Evolutionary conservation across 1,140 invertebrate species (phyloP), one percentile per base, ranked within the genome.

Genomic region (Triops cancriformis): DNA sequence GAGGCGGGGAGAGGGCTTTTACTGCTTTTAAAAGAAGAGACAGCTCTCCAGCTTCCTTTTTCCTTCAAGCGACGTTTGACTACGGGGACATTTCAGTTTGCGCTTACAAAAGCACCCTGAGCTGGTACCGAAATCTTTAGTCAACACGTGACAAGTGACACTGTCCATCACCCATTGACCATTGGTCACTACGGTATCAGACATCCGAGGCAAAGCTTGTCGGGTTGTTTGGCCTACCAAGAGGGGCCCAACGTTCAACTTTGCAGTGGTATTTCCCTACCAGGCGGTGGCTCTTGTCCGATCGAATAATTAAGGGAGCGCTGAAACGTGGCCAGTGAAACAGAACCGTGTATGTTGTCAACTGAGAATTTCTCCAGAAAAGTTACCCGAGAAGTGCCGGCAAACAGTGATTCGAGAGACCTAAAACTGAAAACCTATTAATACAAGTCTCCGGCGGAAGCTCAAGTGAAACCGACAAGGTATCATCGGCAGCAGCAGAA

Each of bases 71-170:
- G 6, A 64, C 51, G 14, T 64, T 64, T 64, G 51, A 64, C 51
- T 64, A 12, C 7, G 31, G 51, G 51, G 51, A 64, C 51, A 64
- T 64, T 64, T 64, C 51, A 64, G 23, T 23, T 64, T 64, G 51
- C 51, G 51, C 51, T 64, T n/a, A 18, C 14, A 64, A 64, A 64
- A 64, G 51, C 51, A 23, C 14, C 18, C 51, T 1, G 23, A 64
- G 51, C 51, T n/a, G 18, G 14, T 64, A 7, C n/a, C 14, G 51
- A 64, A 14, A n/a, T 64, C 14, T 18, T 64, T 64, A 64, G 51
- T 64, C 51, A 64, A 64, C 51, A 64, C 51, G 51, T 64, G 51
- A 64, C 51, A 64, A 64, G 51, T 64, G 51, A 64, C 51, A 64
- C 51, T 64, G 51, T 64, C 51, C 51, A 64, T 64, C 51, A 64